Base-by-base conservation (phyloP, 37 sponge, comb jelly and placozoan genomes). In the Chondrilla cf. caribensis region DNA sequence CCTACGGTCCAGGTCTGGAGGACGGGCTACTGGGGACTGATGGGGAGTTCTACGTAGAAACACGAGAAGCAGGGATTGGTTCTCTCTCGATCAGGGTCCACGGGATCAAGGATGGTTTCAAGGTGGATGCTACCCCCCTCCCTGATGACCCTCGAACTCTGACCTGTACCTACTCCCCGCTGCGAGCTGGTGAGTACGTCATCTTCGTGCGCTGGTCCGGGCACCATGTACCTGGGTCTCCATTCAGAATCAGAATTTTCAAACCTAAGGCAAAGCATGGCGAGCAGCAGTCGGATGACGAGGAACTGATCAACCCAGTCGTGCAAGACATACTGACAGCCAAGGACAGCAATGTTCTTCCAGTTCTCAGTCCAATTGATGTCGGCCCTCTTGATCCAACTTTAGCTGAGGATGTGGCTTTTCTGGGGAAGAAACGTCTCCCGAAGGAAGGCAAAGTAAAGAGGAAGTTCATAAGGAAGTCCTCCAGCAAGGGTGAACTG, bases 41-140 rank as follows among this genome's bases (percentile, higher is more conserved):
- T 73, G 76, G 41, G 40, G 83, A 92, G 86, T 92, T 95, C 83
- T 84, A 58, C 8, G 78, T 95, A 11, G 93, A 95, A 18, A 92
- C 96, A 24, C 81, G 84, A 58, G 39, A 92, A 60, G 96, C 96
- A 38, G 96, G 96, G 28, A 84, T 95, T 22, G 96, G 96, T 2
- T 89, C 96, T 0, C 84, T 95, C 31, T 81, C 89, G 26, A 84
- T 95, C 24, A 64, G 88, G 2, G 93, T 95, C 67, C 96, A 95
- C 41, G 96, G 96, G 3, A 68, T 95, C 38, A 92, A 92, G 77
- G 93, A 92, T 38, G 88, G 93, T 2, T 95, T 91, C 90, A 92
- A 87, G 58, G 82, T 95, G 26, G 83, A 89, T 19, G 92, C 92
- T 24, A 41, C 75, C 19, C 89, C 95, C 4, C 25, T 80, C 58